phyloP scores from a whole-genome alignment of 1,140 invertebrate genomes.

The Mercenaria mercenaria region DNA sequence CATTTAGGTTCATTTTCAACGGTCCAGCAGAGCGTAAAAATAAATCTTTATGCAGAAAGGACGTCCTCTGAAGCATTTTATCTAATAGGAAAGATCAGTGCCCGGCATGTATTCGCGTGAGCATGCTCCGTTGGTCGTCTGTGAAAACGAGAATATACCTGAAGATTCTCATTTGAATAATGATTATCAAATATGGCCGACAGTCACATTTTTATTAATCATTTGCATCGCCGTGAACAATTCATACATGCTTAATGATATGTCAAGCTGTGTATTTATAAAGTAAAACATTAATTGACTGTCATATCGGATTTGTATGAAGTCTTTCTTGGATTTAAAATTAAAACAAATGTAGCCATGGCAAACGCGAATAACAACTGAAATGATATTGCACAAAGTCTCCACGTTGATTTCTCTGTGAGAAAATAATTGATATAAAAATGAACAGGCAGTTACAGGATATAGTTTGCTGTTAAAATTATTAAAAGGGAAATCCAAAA shows the following conservation, averaged over 20 bases:
- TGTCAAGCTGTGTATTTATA: neutral
- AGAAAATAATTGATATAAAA: too few species aligned
- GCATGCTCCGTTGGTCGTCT: neutral
- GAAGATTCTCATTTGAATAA: constrained; percentile 36
- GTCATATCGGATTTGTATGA: neutral
- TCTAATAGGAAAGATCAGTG: constrained; percentile 11
- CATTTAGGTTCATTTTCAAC: neutral
- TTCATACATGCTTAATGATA: constrained; percentile 4
- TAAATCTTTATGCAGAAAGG: constrained; percentile 7
- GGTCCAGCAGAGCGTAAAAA: neutral
- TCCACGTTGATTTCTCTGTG: neutral
- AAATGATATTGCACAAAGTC: neutral
- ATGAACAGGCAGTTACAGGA: too few species aligned
- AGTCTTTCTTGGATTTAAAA: neutral
- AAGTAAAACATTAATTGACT: neutral
- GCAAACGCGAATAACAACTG: neutral
- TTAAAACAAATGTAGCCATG: neutral
- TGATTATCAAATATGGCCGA: constrained; percentile 44
- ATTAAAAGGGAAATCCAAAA: too few species aligned
- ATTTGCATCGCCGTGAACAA: neutral
- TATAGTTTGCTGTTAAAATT: too few species aligned
- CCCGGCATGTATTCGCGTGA: neutral
- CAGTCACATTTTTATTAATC: neutral
- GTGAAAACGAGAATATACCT: constrained; percentile 15
- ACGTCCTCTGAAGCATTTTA: neutral